Evolutionary conservation across 2,113 vertebrate genomes (phyloP), one percentile per base, ranked within the genome.

Genomic region (Rhinichthys klamathensis): DNA sequence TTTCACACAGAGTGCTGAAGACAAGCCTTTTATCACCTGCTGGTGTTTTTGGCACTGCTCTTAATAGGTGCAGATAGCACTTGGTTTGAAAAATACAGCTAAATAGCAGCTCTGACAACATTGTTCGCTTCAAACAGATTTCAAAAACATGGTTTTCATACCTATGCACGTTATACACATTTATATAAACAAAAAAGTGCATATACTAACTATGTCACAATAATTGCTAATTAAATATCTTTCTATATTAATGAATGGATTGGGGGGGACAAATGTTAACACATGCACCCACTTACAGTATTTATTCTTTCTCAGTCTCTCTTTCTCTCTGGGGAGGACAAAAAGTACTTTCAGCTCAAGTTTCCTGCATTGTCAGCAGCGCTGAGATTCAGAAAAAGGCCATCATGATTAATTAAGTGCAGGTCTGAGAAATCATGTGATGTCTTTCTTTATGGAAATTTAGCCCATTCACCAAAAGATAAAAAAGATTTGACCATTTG

Each of bases 331-430:
- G 11, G 67, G 49, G 30, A 70, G 80, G 18, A 83, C 12, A 38
- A 30, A 82, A 30, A 83, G 49, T 32, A 35, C 61, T 41, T 83
- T 72, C 32, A 56, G 80, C 80, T 72, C 49, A 16, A 3, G 32
- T 38, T 72, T 83, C 27, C 49, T 83, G 80, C 80, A 82, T 35
- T 58, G 80, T 83, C 67, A 83, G 80, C 80, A 83, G 46, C 2
- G 23, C 65, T n/a, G 35, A 38, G 80, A 69, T 51, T 67, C 41
- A 41, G 23, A 70, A 82, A 69, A 83, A 72, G 49, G 49, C 65
- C 80, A 83, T 65, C 78, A n/a, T 82, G 63, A 82, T 83, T 72
- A 38, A 83, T 72, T 54, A 83, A 72, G 49, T 15, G 2, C 30
- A 56, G 27, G 67, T 32, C 67, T 54, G 30, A 56, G 60, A 49